These are phyloP conservation scores for Blastobasis adustella DNA, from an alignment of 2,888 invertebrate genomes.

Conservation along the genomic window DNA sequence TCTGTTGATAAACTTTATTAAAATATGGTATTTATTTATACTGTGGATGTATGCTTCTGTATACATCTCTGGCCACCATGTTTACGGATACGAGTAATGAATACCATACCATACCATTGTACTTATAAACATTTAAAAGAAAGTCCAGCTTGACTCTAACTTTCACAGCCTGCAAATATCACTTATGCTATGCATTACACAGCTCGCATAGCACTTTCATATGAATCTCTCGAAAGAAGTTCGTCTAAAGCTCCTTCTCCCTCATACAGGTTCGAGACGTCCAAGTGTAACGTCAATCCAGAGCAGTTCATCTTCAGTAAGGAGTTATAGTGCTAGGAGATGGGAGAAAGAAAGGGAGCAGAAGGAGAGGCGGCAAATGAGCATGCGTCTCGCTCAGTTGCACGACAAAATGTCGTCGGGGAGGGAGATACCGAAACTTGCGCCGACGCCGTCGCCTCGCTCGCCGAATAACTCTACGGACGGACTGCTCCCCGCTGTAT, in stretches of 20 bases:
- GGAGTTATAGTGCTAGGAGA: slow-evolving; percentile 86
- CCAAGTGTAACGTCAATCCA: slow-evolving; percentile 91
- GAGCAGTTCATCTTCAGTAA: slow-evolving; percentile 87
- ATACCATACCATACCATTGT: no score
- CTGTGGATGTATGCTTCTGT: no score
- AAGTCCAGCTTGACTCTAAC: no score
- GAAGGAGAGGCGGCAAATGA: slow-evolving; percentile 87
- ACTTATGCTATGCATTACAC: slow-evolving; percentile 11
- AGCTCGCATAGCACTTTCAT: slow-evolving; percentile 16
- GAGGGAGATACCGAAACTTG: slow-evolving; percentile 62
- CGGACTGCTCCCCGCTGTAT: slow-evolving; percentile 86
- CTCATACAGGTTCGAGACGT: slow-evolving; percentile 85
- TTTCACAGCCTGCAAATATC: no score
- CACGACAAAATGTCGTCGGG: slow-evolving; percentile 77
- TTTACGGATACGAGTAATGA: no score
- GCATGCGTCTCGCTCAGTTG: slow-evolving; percentile 82
- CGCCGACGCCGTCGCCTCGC: slow-evolving; percentile 83
- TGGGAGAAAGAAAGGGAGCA: slow-evolving; percentile 88
- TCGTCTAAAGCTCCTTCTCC: slow-evolving; percentile 1
- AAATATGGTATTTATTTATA: no score
- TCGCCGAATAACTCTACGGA: slow-evolving; percentile 88
- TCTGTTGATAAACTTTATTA: no score
- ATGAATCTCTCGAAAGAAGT: slow-evolving; percentile 2
- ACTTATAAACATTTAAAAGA: no score
- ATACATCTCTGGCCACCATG: no score